Evolutionary conservation across 1,140 invertebrate species (phyloP).

Genomic region (Papilio polytes): DNA sequence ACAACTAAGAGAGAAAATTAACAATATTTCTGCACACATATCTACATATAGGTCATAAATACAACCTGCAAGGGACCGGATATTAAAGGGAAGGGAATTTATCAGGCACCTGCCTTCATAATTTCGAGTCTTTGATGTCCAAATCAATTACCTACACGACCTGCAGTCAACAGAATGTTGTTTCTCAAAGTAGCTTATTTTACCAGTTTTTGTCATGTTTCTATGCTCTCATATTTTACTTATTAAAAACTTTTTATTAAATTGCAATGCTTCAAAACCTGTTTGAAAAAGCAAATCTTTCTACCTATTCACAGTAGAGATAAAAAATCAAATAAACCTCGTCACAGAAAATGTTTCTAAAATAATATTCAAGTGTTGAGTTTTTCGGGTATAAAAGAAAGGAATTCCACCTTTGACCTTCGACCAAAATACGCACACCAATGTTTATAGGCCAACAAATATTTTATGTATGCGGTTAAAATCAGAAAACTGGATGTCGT

Average conservation of each 20-base stretch:
- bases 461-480: not conserved
- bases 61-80: not conserved
- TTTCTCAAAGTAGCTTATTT: not conserved
- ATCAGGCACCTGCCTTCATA: not conserved
- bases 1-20: too few relatives aligned
- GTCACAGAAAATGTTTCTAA: not conserved
- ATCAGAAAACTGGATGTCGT: not conserved
- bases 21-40: too few relatives aligned
- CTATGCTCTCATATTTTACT: not conserved
- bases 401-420: slow-evolving; percentile 12
- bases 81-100: not conserved
- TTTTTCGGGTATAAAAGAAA: not conserved
- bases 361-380: not conserved
- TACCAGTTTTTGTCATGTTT: not conserved
- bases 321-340: not conserved
- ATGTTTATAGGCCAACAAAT: not conserved
- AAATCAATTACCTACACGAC: slow-evolving; percentile 6
- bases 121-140: not conserved
- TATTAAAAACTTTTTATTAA: not conserved
- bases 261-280: not conserved
- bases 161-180: not conserved
- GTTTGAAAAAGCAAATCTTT: too few relatives aligned
- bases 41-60: not conserved
- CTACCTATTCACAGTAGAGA: too few relatives aligned
- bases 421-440: not conserved